Evolutionary conservation across 2,113 vertebrate genomes (phyloP).

Genomic region (Microcebus lehilahytsara): DNA sequence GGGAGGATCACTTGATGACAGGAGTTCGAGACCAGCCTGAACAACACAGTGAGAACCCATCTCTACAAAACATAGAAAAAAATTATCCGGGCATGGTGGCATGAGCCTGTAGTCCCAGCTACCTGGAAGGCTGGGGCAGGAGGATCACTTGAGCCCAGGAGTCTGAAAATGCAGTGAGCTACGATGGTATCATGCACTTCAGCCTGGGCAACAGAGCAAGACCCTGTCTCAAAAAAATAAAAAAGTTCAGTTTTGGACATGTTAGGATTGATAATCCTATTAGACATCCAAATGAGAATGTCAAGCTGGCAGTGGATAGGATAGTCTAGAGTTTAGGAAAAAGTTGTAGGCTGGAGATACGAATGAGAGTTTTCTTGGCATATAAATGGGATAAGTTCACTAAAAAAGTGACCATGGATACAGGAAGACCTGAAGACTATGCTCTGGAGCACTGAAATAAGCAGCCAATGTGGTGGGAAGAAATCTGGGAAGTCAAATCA

Average conservation of each 20-base stretch:
- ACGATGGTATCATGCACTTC: too few relatives aligned
- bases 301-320: background rate
- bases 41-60: too few relatives aligned
- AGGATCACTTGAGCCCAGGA: too few relatives aligned
- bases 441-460: background rate
- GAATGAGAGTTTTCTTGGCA: background rate
- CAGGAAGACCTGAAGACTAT: background rate
- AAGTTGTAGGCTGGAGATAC: background rate
- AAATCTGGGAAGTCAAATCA: background rate
- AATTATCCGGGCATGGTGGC: too few relatives aligned
- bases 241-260: constrained; percentile 17
- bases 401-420: background rate
- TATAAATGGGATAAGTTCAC: background rate
- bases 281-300: background rate
- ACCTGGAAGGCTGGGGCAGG: too few relatives aligned
- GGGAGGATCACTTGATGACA: too few relatives aligned
- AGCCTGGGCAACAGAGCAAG: too few relatives aligned
- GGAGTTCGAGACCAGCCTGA: too few relatives aligned
- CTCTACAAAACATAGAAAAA: too few relatives aligned
- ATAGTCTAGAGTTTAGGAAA: constrained; percentile 5
- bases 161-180: too few relatives aligned
- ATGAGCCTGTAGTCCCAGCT: too few relatives aligned
- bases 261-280: constrained; percentile 17
- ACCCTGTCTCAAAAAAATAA: too few relatives aligned
- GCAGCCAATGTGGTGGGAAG: background rate